Evolutionary conservation across 2,888 invertebrate species (phyloP), one percentile per base, ranked within the genome.

Genomic region (Tupiocoris notatus): DNA sequence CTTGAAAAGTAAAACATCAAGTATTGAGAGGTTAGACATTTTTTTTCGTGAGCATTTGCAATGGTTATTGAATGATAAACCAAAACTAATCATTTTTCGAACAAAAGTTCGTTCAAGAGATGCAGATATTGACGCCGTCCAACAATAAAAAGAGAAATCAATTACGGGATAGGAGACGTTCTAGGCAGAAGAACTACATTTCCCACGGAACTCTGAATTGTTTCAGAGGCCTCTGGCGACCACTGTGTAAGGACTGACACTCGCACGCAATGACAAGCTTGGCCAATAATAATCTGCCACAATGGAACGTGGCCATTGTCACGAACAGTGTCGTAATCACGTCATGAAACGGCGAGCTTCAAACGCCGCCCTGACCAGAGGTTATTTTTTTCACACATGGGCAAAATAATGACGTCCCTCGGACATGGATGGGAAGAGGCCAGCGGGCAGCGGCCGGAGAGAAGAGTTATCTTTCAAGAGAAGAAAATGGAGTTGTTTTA

Each of bases 401-500:
- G 39, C 39, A 12, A 39, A 39, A 39, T 39, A 39, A 39, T 39
- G 39, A 39, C 39, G 39, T 39, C 39, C n/a, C n/a, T n/a, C n/a
- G n/a, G n/a, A n/a, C n/a, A n/a, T n/a, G n/a, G n/a, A n/a, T n/a
- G n/a, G n/a, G n/a, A n/a, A n/a, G n/a, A n/a, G n/a, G n/a, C n/a
- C 39, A 39, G 39, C 39, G 39, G 39, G 39, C 39, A 39, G 39
- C 2, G 56, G 54, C 67, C 56, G 67, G 18, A 65, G 63, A 20
- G n/a, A 63, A 23, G 63, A 6, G 63, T 22, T 23, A 63, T 63
- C 65, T 65, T 65, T 39, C 12, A 21, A 24, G 65, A 39, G 56
- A 23, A 59, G 70, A 58, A 70, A 70, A 70, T 70, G 70, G 70
- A 70, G 70, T 70, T 70, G 70, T 70, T 70, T 24, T 70, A 70